phyloP scores from a whole-genome alignment of 2,113 vertebrate species.

The Tachuris rubrigastra region DNA sequence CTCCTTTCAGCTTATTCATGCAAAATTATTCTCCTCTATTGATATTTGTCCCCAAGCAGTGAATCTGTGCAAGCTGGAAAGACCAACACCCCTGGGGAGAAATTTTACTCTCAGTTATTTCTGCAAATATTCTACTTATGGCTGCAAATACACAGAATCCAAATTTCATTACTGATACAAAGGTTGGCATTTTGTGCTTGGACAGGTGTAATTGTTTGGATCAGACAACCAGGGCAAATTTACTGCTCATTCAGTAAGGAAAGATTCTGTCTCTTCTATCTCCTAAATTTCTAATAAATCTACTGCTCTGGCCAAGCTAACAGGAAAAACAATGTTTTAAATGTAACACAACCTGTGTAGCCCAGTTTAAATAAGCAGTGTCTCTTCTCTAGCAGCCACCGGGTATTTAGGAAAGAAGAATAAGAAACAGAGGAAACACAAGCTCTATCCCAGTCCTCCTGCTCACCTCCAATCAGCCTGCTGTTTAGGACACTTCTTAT shows the following conservation, averaged over 20 bases:
- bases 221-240: background rate
- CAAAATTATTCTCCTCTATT: background rate
- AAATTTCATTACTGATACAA: background rate
- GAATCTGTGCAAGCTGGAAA: slow-evolving; percentile 11
- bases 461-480: background rate
- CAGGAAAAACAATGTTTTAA: background rate
- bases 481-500: background rate
- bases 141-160: background rate
- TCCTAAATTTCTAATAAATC: background rate
- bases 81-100: background rate
- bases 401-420: background rate
- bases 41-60: background rate
- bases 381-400: background rate
- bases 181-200: background rate
- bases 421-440: background rate
- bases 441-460: background rate
- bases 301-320: background rate
- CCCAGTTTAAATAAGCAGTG: background rate
- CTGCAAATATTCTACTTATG: background rate
- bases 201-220: background rate
- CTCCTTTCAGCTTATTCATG: background rate
- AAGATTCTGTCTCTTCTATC: background rate
- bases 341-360: background rate
- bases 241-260: background rate
- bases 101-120: slow-evolving; percentile 8